Percentiles rank a stretch among this genome's conserved stretches.
Evolutionary conservation across 2,797 vertebrate species (phyloP).

Genomic region (Catamblyrhynchus diadema): DNA sequence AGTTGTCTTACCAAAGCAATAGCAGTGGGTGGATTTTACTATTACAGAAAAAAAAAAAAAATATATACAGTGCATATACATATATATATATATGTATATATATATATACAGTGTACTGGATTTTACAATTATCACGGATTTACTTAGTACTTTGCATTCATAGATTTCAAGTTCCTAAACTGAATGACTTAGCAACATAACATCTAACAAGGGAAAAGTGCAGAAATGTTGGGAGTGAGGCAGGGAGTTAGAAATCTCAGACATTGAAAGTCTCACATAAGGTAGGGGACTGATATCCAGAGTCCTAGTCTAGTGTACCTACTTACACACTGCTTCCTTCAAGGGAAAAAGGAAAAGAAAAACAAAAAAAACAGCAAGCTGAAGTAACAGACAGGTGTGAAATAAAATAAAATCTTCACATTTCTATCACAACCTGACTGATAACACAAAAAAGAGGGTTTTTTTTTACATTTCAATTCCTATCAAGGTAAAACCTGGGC

Average conservation of each 20-base stretch:
- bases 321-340: not conserved
- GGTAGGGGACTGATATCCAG: not conserved
- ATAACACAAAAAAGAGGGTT: not conserved
- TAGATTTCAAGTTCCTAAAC: not conserved
- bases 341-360: not conserved
- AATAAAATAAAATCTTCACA: not conserved
- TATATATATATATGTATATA: too few species aligned
- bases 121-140: not conserved
- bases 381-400: not conserved
- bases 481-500: not conserved
- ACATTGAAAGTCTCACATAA: not conserved
- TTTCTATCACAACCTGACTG: not conserved
- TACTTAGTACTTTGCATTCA: not conserved
- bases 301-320: not conserved
- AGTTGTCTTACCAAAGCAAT: fast-evolving
- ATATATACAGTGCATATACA: too few species aligned
- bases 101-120: not conserved
- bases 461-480: not conserved
- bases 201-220: not conserved
- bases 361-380: not conserved
- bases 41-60: too few species aligned
- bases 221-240: slow-evolving; percentile 24
- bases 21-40: not conserved
- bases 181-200: not conserved
- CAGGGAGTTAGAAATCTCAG: not conserved